Evolutionary conservation across 2,888 invertebrate genomes (phyloP), one percentile per base, ranked within the genome.

Genomic region (Temnothorax unifasciatus): DNA sequence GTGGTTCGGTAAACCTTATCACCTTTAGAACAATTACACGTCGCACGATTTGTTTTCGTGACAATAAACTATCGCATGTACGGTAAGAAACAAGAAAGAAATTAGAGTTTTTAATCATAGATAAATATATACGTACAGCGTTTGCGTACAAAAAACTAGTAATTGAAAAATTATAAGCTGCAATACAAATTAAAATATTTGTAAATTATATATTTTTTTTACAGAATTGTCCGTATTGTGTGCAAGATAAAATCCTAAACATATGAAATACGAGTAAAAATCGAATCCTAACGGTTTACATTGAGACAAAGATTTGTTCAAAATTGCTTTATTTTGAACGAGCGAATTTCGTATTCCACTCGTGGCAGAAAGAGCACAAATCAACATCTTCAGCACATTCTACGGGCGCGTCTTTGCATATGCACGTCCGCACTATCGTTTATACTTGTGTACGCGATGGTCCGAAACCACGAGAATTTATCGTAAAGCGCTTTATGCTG

Each of bases 371-470:
- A 76, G 38, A 76, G 25, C 38, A 25, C 38, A 64, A 41, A 76
- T 76, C 64, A 76, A 76, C 38, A 64, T 63, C 41, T 73, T 73
- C 34, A 50, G 6, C 18, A 47, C 44, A 34, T 76, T 38, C 18
- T 44, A 21, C 47, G 21, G 61, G 21, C 21, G 18, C 18, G 18
- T 38, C 41, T 52, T 64, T 76, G 13, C 18, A 50, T 47, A 50
- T 63, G 63, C 75, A 75, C 50, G 75, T 63, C 18, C 50, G 63
- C 38, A 66, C 76, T 50, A 64, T 76, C 68, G 54, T 69, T 44
- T 69, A 54, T 50, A 64, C 38, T 21, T 76, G 47, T 74, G n/a
- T 44, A 69, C 41, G 29, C 29, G 29, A 41, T 38, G 21, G 64
- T 64, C n/a, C 29, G 29, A 69, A 34, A n/a, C 21, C 38, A 38